These are phyloP conservation scores for Imbricaverruca yamaguchii DNA, from an alignment of 2,888 invertebrate genomes.

Conservation along the genomic window DNA sequence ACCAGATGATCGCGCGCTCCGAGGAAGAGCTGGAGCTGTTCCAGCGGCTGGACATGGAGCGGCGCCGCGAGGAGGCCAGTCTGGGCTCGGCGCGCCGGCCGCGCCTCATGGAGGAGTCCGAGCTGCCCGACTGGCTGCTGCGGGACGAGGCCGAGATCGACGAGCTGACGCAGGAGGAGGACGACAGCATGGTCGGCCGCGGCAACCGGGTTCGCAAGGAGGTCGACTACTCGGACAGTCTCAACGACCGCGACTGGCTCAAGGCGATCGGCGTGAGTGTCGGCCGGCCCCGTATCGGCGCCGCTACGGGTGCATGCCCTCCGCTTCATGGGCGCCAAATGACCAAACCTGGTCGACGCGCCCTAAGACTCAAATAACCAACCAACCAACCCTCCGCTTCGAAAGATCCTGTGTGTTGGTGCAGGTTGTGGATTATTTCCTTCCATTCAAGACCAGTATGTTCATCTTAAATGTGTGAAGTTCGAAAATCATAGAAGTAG, in stretches of 20 bases:
- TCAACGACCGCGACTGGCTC: slow-evolving; percentile 97
- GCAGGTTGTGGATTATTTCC: no score
- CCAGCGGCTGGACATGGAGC: slow-evolving; percentile 85
- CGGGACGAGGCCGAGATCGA: slow-evolving; percentile 66
- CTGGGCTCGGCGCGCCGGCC: slow-evolving; percentile 66
- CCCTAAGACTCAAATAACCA: no score
- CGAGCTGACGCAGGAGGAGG: slow-evolving; percentile 51
- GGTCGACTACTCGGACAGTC: slow-evolving; percentile 93
- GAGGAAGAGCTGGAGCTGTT: slow-evolving; percentile 92
- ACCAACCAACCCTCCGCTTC: no score
- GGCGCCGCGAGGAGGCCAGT: slow-evolving; percentile 66
- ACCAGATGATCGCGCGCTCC: slow-evolving; percentile 95
- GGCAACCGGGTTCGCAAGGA: slow-evolving; percentile 91
- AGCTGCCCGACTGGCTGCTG: slow-evolving; percentile 90
- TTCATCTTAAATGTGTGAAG: no score
- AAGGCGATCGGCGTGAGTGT: slow-evolving; percentile 51
- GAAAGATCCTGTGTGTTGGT: no score
- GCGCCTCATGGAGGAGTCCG: slow-evolving; percentile 84
- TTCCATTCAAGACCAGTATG: no score
- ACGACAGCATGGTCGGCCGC: slow-evolving; percentile 68
- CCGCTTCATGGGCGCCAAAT: no score
- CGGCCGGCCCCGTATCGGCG: no score
- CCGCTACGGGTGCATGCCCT: no score
- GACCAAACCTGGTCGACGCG: no score
- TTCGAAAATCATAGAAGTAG: no score